Evolutionary conservation across 2,888 invertebrate genomes (phyloP).

Genomic region (Caradrina clavipalpis): DNA sequence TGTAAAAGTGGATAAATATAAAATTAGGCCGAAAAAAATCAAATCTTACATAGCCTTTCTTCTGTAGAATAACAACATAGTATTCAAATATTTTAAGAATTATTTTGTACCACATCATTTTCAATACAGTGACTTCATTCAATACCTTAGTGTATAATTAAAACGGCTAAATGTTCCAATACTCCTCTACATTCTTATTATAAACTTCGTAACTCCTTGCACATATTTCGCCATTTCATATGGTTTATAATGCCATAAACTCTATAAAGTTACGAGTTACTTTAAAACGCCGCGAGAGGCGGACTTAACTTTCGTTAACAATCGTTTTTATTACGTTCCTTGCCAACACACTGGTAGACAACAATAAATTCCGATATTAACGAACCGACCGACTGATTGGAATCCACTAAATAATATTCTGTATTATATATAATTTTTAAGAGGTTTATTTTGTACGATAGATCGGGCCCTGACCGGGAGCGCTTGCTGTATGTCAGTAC

Average conservation of each 20-base stretch:
- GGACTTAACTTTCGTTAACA: constrained; percentile 7
- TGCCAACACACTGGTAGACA: constrained; percentile 15
- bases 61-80: constrained; percentile 6
- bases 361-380: constrained; percentile 38
- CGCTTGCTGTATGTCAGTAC: neutral
- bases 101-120: constrained; percentile 49
- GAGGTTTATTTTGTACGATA: constrained; percentile 16
- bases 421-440: constrained; percentile 19
- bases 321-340: constrained; percentile 26
- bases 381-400: constrained; percentile 30
- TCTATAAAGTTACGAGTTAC: neutral
- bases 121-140: constrained; percentile 3
- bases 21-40: constrained; percentile 1
- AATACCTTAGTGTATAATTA: constrained; percentile 19
- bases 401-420: constrained; percentile 19
- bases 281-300: constrained; percentile 9
- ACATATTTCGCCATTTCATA: constrained; percentile 20
- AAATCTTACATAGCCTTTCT: constrained; percentile 14
- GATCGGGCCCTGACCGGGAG: neutral
- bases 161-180: constrained; percentile 17
- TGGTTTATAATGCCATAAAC: constrained; percentile 3
- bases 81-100: constrained; percentile 29
- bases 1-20: neutral
- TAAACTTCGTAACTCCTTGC: constrained; percentile 9
- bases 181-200: neutral